A percentile compares a stretch with the other conserved stretches of the same genome.
Evolutionary conservation across 2,888 invertebrate genomes (phyloP).

Genomic region (Nemurella pictetii): DNA sequence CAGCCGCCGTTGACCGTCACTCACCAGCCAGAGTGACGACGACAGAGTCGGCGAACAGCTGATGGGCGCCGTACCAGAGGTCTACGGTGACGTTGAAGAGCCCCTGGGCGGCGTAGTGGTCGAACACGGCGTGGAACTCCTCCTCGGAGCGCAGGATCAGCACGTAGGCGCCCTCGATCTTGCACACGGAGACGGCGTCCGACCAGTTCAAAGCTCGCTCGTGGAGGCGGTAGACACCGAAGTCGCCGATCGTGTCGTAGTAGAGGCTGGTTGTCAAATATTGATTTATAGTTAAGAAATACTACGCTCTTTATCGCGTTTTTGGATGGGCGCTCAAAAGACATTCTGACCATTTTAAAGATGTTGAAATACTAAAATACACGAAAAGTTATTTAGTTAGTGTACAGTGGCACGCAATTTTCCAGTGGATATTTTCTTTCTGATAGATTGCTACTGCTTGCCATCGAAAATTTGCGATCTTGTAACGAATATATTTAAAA

Average conservation of each 20-base stretch:
- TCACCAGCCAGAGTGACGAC: background rate
- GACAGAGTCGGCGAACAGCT: background rate
- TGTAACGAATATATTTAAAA: too few relatives aligned
- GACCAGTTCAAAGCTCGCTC: background rate
- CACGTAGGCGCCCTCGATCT: background rate
- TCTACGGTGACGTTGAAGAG: background rate
- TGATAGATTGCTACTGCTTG: too few relatives aligned
- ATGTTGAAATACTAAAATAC: too few relatives aligned
- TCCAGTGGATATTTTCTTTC: too few relatives aligned
- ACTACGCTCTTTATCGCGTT: too few relatives aligned
- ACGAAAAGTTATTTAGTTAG: too few relatives aligned
- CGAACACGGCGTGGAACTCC: background rate
- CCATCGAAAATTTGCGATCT: too few relatives aligned
- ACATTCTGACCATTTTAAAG: too few relatives aligned
- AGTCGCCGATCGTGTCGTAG: background rate
- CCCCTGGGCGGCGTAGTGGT: background rate
- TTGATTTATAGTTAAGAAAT: too few relatives aligned
- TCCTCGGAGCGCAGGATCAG: background rate
- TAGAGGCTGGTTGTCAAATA: background rate
- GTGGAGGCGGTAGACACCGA: background rate
- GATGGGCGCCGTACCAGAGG: background rate
- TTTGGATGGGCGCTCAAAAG: too few relatives aligned
- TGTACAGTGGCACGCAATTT: too few relatives aligned
- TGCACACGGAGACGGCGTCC: background rate
- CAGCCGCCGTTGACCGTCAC: too few relatives aligned